A percentile compares a stretch with the other conserved stretches of the same genome.
These are phyloP conservation scores for Diaphora mendica DNA, from an alignment of 2,888 invertebrate genomes.

Conservation along the genomic window DNA sequence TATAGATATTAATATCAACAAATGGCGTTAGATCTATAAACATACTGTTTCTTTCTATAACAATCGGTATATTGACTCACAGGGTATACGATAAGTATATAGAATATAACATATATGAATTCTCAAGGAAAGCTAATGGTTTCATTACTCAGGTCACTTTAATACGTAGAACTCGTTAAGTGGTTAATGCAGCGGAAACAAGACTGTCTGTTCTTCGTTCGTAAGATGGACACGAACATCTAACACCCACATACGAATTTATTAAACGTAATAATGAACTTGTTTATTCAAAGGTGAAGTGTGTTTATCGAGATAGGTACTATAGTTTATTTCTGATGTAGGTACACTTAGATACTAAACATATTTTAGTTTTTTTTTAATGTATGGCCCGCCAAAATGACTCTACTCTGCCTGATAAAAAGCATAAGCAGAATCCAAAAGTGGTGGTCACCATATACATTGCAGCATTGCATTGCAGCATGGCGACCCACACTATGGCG, in stretches of 20 bases:
- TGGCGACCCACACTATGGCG: too few species aligned
- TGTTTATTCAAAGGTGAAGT: slow-evolving; percentile 9
- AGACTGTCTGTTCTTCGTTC: slow-evolving; percentile 50
- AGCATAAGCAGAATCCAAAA: too few species aligned
- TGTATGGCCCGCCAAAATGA: too few species aligned
- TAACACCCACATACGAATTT: slow-evolving; percentile 30
- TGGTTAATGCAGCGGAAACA: slow-evolving; percentile 66
- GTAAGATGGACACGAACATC: slow-evolving; percentile 21
- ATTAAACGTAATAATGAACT: background rate
- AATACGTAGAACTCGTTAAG: slow-evolving; percentile 51
- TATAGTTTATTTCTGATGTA: background rate
- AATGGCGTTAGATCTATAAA: background rate
- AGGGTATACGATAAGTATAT: background rate
- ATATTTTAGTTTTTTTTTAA: too few species aligned
- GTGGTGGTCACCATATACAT: too few species aligned
- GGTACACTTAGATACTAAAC: background rate
- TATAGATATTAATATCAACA: background rate
- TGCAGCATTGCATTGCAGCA: too few species aligned
- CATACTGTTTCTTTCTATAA: background rate
- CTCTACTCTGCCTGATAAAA: too few species aligned
- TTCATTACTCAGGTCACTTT: background rate
- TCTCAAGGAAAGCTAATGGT: background rate
- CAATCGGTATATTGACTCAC: background rate
- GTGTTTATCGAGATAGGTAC: background rate
- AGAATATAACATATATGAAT: background rate